These are phyloP conservation scores for Nymphicus hollandicus DNA, from an alignment of 2,113 vertebrate genomes.

Conservation along the genomic window DNA sequence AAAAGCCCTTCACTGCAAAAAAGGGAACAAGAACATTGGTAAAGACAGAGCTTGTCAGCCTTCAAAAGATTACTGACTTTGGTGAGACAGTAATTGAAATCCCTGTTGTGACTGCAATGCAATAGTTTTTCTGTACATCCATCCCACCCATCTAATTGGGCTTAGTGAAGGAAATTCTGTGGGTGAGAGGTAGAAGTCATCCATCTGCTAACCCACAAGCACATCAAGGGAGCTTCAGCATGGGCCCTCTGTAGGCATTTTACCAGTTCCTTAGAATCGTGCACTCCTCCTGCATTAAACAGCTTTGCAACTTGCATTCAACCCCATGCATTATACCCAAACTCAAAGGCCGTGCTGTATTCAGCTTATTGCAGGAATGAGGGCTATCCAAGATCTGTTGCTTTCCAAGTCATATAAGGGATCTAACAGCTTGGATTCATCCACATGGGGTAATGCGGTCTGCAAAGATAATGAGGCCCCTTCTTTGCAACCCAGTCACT, in stretches of 20 bases:
- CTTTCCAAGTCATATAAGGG: neutral
- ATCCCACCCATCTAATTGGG: no score
- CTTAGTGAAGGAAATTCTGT: neutral
- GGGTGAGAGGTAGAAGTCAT: neutral
- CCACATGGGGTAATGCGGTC: neutral
- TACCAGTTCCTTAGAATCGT: neutral
- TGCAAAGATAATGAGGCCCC: neutral
- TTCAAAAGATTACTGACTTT: neutral
- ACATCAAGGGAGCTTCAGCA: neutral
- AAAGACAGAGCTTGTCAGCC: neutral
- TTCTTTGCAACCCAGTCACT: neutral
- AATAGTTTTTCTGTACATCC: neutral
- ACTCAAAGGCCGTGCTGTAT: neutral
- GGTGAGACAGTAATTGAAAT: neutral
- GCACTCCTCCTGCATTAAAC: neutral
- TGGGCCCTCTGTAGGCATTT: neutral
- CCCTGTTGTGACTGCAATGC: neutral
- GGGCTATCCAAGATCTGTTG: neutral
- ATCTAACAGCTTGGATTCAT: neutral
- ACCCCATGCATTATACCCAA: neutral
- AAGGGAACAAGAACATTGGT: neutral
- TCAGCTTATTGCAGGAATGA: neutral
- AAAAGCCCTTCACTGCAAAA: neutral
- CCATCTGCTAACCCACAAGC: neutral
- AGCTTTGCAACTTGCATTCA: neutral